phyloP scores from a whole-genome alignment of 2,797 vertebrate species.

The Ctenosaura bakeri region DNA sequence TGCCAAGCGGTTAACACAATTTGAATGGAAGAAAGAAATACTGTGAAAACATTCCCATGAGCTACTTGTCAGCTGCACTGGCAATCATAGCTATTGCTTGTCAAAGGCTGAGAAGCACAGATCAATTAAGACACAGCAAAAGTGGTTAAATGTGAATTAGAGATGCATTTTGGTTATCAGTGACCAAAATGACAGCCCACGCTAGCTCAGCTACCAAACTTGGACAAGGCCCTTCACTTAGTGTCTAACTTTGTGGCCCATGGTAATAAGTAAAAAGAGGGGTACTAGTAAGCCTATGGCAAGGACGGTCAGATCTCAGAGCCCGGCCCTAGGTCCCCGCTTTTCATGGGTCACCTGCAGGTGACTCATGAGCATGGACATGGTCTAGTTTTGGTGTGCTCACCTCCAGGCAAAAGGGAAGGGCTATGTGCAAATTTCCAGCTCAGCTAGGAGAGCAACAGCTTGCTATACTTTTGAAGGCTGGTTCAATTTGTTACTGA shows the following conservation, averaged over 20 bases:
- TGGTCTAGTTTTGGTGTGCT: no score
- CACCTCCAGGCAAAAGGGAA: no score
- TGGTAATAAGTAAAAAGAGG: not conserved
- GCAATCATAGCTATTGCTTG: not conserved
- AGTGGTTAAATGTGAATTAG: accelerated
- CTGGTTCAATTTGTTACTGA: no score
- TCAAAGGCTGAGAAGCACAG: not conserved
- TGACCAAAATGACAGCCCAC: accelerated
- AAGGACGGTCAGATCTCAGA: no score
- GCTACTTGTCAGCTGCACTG: not conserved
- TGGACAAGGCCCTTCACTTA: not conserved
- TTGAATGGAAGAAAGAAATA: not conserved
- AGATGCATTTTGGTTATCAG: accelerated
- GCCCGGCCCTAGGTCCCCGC: no score
- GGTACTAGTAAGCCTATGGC: no score
- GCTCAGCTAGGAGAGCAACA: no score
- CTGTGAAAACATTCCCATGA: not conserved
- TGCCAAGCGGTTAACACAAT: not conserved
- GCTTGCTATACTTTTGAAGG: no score
- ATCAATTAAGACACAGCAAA: not conserved
- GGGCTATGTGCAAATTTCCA: no score
- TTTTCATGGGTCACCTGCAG: no score
- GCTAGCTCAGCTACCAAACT: accelerated
- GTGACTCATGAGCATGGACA: no score
- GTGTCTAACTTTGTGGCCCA: no score